These are phyloP conservation scores for Suillia variegata DNA, from an alignment of 2,888 invertebrate genomes.

Conservation along the genomic window DNA sequence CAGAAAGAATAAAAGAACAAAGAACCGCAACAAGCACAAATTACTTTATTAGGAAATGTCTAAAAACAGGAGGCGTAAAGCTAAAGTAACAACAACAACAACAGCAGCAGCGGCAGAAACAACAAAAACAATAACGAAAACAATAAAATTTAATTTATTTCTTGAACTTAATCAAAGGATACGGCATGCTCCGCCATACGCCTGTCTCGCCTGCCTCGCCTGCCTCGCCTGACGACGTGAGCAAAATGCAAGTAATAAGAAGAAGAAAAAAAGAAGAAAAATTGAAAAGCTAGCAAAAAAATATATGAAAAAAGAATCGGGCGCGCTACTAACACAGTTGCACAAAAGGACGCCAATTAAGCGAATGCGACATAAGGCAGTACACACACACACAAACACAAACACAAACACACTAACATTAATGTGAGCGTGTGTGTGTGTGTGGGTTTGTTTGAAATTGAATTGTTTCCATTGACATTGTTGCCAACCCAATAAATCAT, in stretches of 20 bases:
- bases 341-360: neutral
- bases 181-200: too few relatives aligned
- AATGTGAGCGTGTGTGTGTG: neutral
- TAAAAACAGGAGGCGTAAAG: neutral
- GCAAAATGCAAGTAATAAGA: neutral
- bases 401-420: too few relatives aligned
- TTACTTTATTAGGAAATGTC: neutral
- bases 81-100: neutral
- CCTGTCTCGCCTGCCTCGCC: too few relatives aligned
- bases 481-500: too few relatives aligned
- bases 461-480: neutral
- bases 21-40: neutral
- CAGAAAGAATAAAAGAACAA: neutral
- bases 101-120: neutral
- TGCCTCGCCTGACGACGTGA: too few relatives aligned
- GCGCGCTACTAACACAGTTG: neutral
- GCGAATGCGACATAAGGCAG: neutral
- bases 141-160: neutral
- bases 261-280: neutral
- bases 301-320: too few relatives aligned
- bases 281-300: too few relatives aligned
- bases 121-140: neutral
- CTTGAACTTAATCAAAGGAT: conserved; percentile 3
- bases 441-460: neutral
- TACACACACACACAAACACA: too few relatives aligned